phyloP scores from a whole-genome alignment of 1,140 invertebrate species.

The Micrasema longulum region DNA sequence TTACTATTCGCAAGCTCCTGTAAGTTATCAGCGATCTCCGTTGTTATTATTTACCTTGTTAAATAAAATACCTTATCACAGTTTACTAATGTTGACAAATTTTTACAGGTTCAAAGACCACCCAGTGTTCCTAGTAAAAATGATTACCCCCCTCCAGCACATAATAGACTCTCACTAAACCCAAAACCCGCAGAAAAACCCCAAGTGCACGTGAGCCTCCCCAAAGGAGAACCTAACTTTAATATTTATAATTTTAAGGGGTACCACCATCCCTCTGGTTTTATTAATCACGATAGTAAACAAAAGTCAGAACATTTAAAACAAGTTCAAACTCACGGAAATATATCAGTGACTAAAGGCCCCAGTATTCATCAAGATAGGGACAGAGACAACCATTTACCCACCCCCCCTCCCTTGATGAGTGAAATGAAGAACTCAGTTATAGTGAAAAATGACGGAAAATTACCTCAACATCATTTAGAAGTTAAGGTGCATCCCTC shows the following conservation, averaged over 20 bases:
- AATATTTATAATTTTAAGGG: constrained; percentile 77
- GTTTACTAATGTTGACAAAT: constrained; percentile 27
- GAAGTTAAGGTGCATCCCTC: constrained; percentile 69
- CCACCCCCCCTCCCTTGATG: constrained; percentile 72
- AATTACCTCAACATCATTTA: constrained; percentile 67
- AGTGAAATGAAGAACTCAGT: constrained; percentile 80
- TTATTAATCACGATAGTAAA: constrained; percentile 45
- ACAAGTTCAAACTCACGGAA: constrained; percentile 57
- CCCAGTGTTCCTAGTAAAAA: constrained; percentile 68
- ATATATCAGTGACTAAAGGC: constrained; percentile 59
- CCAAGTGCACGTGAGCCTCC: constrained; percentile 69
- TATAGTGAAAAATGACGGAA: constrained; percentile 81
- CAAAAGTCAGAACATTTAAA: constrained; percentile 53
- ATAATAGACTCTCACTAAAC: constrained; percentile 64
- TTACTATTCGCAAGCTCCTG: constrained; percentile 44
- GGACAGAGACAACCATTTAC: constrained; percentile 69
- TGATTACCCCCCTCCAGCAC: constrained; percentile 71
- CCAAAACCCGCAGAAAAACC: constrained; percentile 70
- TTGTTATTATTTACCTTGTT: not conserved
- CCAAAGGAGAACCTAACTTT: constrained; percentile 80
- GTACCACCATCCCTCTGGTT: constrained; percentile 66
- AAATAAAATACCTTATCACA: too few relatives aligned
- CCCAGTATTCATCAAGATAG: constrained; percentile 61
- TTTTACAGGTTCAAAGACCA: constrained; percentile 58
- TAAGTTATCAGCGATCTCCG: constrained; percentile 18